Conservation (phyloP, 35 echinoderm and acorn worm genomes). For the Hemicentrotus pulcherrimus region DNA sequence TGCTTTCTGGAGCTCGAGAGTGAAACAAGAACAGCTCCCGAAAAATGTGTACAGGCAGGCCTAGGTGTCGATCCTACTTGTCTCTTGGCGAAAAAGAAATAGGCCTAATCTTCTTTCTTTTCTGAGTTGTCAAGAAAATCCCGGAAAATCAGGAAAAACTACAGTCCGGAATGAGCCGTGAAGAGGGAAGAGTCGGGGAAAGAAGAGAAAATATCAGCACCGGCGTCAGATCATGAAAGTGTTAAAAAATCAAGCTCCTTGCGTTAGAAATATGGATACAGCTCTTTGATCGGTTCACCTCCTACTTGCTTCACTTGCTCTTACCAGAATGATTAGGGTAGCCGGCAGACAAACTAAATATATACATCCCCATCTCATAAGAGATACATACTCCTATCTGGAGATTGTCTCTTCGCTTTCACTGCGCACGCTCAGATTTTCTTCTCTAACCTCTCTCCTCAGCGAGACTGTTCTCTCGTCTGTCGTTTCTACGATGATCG, state of each 20-base stretch:
- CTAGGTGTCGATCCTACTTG: too few relatives aligned
- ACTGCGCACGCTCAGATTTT: background rate
- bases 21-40: background rate
- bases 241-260: background rate
- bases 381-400: background rate
- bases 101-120: background rate
- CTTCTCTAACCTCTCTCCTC: background rate
- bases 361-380: slow-evolving; percentile 2
- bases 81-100: background rate
- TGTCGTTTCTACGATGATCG: background rate
- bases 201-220: background rate
- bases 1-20: background rate
- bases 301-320: background rate
- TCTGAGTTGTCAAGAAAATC: background rate
- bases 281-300: background rate
- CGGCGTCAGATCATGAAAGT: background rate
- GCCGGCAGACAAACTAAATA: slow-evolving; percentile 9
- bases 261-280: background rate
- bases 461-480: background rate
- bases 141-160: background rate
- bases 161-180: background rate
- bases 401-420: background rate
- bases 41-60: background rate
- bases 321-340: background rate
- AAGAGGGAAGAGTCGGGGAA: background rate